phyloP scores from a whole-genome alignment of 2,797 vertebrate genomes.

The Octomys mimax region DNA sequence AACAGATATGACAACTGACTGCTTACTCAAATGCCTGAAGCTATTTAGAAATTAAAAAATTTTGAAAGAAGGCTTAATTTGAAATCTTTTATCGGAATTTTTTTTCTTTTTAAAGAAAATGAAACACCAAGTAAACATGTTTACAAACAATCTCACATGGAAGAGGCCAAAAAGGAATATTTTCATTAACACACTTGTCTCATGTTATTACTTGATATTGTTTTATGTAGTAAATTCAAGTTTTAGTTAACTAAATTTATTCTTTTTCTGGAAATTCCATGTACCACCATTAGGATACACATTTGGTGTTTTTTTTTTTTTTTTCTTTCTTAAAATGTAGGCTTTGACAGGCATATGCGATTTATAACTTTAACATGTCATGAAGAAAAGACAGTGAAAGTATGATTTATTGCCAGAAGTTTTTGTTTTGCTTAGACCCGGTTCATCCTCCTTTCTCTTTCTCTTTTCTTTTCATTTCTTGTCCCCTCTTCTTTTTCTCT shows the following conservation, averaged over 20 bases:
- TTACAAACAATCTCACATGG: slow-evolving; percentile 66
- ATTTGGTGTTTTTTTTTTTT: background rate
- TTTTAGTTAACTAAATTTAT: slow-evolving; percentile 46
- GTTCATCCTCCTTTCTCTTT: background rate
- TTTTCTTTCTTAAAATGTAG: slow-evolving; percentile 43
- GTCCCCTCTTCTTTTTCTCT: background rate
- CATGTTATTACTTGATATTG: slow-evolving; percentile 33
- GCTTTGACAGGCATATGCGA: slow-evolving; percentile 38
- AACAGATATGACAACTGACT: slow-evolving; percentile 22
- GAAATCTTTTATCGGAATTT: slow-evolving; percentile 49
- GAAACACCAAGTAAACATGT: slow-evolving; percentile 46
- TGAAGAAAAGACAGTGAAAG: background rate
- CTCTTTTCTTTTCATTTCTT: too few species aligned
- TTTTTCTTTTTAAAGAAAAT: slow-evolving; percentile 66
- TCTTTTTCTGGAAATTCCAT: slow-evolving; percentile 57
- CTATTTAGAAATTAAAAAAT: slow-evolving; percentile 63
- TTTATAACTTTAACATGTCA: slow-evolving; percentile 56
- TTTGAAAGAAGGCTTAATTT: slow-evolving; percentile 50
- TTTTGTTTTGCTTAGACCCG: background rate
- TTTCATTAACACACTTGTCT: slow-evolving; percentile 61
- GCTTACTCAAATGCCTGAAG: slow-evolving; percentile 58
- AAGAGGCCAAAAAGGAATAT: slow-evolving; percentile 41
- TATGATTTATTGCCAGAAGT: background rate
- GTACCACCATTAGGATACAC: background rate
- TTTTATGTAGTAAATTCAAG: background rate